Evolutionary conservation across 2,797 vertebrate genomes (phyloP).

Genomic region (Acipenser ruthenus): DNA sequence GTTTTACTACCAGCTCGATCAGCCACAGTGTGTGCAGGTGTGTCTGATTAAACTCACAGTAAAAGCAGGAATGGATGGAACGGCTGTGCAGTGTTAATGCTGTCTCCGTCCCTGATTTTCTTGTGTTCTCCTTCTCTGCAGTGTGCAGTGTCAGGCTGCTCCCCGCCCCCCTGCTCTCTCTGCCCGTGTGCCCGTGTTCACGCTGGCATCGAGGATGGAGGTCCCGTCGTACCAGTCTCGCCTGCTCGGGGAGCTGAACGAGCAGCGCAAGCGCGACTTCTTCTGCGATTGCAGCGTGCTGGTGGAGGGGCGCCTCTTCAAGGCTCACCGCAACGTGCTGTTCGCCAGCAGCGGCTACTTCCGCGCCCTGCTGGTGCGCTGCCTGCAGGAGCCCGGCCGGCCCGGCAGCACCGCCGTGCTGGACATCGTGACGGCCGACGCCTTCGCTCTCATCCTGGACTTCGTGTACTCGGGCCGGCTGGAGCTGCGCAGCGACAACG

Average conservation of each 20-base stretch:
- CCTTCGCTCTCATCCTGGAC: conserved; percentile 89
- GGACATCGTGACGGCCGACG: conserved; percentile 93
- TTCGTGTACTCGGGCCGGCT: conserved; percentile 91
- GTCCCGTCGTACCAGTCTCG: conserved; percentile 82
- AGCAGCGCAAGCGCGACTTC: conserved; percentile 90
- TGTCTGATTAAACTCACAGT: no score
- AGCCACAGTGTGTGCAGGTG: no score
- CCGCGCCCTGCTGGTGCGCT: conserved; percentile 85
- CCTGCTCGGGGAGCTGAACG: conserved; percentile 86
- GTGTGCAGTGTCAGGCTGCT: no score
- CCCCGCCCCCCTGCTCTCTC: neutral
- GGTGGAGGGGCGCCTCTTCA: conserved; percentile 92
- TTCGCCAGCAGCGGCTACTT: conserved; percentile 96
- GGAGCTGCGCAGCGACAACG: conserved; percentile 81
- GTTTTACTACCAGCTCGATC: no score
- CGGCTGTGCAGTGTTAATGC: neutral
- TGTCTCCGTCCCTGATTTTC: neutral
- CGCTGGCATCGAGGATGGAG: conserved; percentile 63
- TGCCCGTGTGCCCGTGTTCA: neutral
- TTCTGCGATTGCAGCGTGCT: conserved; percentile 98
- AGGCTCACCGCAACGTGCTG: conserved; percentile 90
- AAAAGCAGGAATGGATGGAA: no score
- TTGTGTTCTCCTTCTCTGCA: neutral
- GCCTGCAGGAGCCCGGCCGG: conserved; percentile 83
- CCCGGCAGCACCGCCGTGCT: conserved; percentile 87